phyloP scores from a whole-genome alignment of 1,140 invertebrate species.

The Heliconius hewitsoni region DNA sequence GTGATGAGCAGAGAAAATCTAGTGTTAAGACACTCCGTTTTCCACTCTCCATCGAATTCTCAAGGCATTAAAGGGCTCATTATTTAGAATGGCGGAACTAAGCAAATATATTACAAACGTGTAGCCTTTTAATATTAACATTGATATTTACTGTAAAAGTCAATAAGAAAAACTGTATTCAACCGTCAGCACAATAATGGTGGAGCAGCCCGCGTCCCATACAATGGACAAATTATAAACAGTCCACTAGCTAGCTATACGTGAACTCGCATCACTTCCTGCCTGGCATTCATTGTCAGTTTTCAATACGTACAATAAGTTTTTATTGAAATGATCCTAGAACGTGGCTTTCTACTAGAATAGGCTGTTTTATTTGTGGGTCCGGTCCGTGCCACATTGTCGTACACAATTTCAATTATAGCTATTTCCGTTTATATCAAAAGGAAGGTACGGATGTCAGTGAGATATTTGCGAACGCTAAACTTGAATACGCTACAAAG shows the following conservation, averaged over 20 bases:
- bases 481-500: slow-evolving; percentile 42
- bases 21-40: too few species aligned
- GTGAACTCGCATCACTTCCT: slow-evolving; percentile 74
- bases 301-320: slow-evolving; percentile 78
- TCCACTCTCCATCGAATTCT: too few species aligned
- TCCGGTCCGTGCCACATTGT: slow-evolving; percentile 67
- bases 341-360: slow-evolving; percentile 58
- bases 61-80: too few species aligned
- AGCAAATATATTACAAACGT: neutral
- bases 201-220: slow-evolving; percentile 56
- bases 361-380: slow-evolving; percentile 70
- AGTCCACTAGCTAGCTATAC: slow-evolving; percentile 78
- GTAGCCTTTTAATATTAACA: neutral
- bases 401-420: slow-evolving; percentile 69
- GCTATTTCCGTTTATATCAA: slow-evolving; percentile 71
- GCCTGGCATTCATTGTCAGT: slow-evolving; percentile 69
- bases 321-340: slow-evolving; percentile 78
- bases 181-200: slow-evolving; percentile 54
- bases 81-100: neutral
- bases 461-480: slow-evolving; percentile 57
- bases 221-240: slow-evolving; percentile 80
- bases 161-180: slow-evolving; percentile 67
- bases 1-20: too few species aligned
- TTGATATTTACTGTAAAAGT: slow-evolving; percentile 55
- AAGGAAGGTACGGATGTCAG: slow-evolving; percentile 56